Evolutionary conservation across 2,113 vertebrate species (phyloP), one percentile per base, ranked within the genome.

Genomic region (Pelodiscus sinensis): DNA sequence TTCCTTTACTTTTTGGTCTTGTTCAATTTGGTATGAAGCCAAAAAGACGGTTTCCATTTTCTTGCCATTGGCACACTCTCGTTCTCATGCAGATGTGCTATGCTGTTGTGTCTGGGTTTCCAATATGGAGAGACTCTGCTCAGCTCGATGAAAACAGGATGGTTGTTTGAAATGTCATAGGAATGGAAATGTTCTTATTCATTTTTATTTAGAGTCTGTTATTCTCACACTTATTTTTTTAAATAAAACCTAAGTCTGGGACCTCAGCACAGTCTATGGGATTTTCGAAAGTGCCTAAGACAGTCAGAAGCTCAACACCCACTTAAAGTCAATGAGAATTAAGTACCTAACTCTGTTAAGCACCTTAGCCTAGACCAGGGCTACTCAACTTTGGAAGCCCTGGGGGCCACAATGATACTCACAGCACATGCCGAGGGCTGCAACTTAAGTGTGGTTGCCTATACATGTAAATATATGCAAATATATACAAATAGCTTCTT

Each of bases 31-130:
- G 2, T 9, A 14, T 15, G 27, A 31, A 29, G 60, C 60, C 27
- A 31, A 27, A 27, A 62, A 62, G 60, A 29, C 27, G 7, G 6
- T 29, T 62, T 62, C 27, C 44, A 31, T 13, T 31, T 62, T 62
- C 60, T 62, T 62, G 60, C 14, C 27, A 29, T 62, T 93, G 87
- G 21, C 44, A 51, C 56, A 87, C 88, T 82, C 51, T 68, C 82
- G 38, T 80, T 89, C 87, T 88, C 52, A 44, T 80, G 68, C 84
- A 92, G 80, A 80, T 87, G 86, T n/a, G 16, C 18, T 82, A 86
- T 44, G 25, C 60, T 88, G 51, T 50, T 94, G 51, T 25, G 9
- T 75, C 54, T 55, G 16, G 84, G 58, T 82, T 79, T 68, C 86
- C 82, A 85, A 56, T 22, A 55, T 8, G 60, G 60, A 38, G n/a